Conservation (phyloP, 2,888 invertebrate genomes). For the Isotomurus palustris region DNA sequence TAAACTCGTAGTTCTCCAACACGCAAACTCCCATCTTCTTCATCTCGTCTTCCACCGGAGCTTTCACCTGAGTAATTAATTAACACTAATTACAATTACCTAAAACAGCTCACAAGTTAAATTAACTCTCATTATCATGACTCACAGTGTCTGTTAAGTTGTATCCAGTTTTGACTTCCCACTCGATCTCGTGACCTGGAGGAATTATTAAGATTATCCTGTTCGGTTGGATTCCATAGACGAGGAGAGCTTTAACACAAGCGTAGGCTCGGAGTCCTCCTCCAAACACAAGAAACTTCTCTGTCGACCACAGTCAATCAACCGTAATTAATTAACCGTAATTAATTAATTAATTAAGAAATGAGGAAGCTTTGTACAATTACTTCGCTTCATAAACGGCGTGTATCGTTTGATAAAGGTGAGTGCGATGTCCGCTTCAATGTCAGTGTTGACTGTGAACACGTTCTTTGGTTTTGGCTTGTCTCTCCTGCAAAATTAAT, state of each 20-base stretch:
- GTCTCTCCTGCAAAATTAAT: constrained; percentile 25
- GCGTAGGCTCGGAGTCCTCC: constrained; percentile 62
- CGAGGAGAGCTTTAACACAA: constrained; percentile 61
- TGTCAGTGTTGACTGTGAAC: constrained; percentile 59
- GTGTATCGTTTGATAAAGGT: constrained; percentile 43
- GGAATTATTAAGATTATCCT: constrained; percentile 57
- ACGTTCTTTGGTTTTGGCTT: constrained; percentile 57
- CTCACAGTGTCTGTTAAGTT: constrained; percentile 19
- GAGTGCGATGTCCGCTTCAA: constrained; percentile 53
- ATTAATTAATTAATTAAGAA: neutral
- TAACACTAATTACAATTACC: no score
- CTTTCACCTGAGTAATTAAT: constrained; percentile 14
- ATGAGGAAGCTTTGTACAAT: neutral
- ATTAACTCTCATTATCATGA: no score
- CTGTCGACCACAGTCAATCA: constrained; percentile 2
- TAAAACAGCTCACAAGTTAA: no score
- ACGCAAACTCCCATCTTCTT: constrained; percentile 20
- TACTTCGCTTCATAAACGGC: constrained; percentile 30
- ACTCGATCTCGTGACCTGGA: constrained; percentile 19
- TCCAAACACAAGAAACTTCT: constrained; percentile 61
- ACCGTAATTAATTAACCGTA: neutral
- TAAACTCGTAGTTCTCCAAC: constrained; percentile 31
- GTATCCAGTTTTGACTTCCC: constrained; percentile 30
- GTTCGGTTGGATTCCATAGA: constrained; percentile 56
- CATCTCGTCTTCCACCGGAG: constrained; percentile 20